Conservation (phyloP, 2,113 vertebrate species). For the Philantomba maxwellii region DNA sequence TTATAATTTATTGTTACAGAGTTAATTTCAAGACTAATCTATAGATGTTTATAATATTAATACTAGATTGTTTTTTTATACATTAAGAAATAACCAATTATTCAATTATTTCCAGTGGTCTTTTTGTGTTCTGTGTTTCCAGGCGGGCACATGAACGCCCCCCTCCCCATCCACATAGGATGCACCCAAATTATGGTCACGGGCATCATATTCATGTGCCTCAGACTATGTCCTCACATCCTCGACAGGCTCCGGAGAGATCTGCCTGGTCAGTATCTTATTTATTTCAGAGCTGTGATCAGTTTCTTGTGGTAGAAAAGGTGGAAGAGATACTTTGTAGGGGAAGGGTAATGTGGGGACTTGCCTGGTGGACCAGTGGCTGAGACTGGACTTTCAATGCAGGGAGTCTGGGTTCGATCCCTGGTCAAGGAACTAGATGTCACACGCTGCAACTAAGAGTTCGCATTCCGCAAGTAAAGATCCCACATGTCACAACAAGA, state of each 20-base stretch:
- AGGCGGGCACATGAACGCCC: conserved; percentile 97
- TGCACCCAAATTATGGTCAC: conserved; percentile 99
- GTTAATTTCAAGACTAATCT: conserved; percentile 12
- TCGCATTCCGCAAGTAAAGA: not conserved
- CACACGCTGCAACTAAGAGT: not conserved
- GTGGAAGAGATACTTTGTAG: not conserved
- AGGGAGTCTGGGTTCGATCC: not conserved
- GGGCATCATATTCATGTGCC: conserved; percentile 99
- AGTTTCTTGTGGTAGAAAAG: not conserved
- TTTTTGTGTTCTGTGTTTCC: conserved; percentile 66
- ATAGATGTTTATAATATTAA: conserved; percentile 34
- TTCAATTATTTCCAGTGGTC: conserved; percentile 70
- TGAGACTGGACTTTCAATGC: not conserved
- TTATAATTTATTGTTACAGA: not conserved
- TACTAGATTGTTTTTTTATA: conserved; percentile 18
- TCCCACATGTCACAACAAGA: not conserved
- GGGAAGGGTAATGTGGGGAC: not conserved
- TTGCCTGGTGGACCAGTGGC: not conserved
- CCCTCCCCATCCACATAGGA: conserved; percentile 97
- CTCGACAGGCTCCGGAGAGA: conserved; percentile 94
- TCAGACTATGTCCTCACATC: conserved; percentile 99
- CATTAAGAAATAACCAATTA: conserved; percentile 49
- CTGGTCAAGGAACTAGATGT: not conserved
- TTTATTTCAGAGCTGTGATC: not conserved
- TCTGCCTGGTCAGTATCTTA: conserved; percentile 90